phyloP scores from a whole-genome alignment of 2,888 invertebrate genomes.

The Dicyrtomina minuta region DNA sequence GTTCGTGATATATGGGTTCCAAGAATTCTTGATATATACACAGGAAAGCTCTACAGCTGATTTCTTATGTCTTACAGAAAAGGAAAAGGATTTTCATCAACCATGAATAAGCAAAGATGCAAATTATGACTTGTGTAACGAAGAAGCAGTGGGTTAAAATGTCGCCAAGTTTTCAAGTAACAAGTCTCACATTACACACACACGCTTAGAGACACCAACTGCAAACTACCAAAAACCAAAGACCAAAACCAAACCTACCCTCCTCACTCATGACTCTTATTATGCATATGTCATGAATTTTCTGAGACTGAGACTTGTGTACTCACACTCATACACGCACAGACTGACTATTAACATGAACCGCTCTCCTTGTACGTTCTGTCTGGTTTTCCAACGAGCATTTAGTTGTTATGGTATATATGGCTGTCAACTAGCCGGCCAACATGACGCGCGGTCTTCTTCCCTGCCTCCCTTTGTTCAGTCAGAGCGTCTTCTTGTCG shows the following conservation, averaged over 20 bases:
- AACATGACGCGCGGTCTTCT: not conserved
- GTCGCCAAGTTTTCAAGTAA: constrained; percentile 2
- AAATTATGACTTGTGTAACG: constrained; percentile 14
- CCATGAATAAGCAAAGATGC: not conserved
- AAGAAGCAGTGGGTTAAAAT: constrained; percentile 17
- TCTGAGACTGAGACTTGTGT: not conserved
- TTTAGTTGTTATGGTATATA: not conserved
- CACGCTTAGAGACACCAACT: not conserved
- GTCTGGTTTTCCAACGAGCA: not conserved
- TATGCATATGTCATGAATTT: no score
- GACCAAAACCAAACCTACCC: no score
- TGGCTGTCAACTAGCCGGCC: constrained; percentile 1
- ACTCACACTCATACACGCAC: not conserved
- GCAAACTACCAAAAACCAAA: no score
- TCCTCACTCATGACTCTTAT: no score
- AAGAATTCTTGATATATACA: no score
- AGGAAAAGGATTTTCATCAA: no score
- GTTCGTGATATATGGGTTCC: no score
- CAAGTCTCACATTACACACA: constrained; percentile 14
- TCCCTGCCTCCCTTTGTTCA: not conserved
- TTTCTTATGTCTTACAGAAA: no score
- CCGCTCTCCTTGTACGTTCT: no score
- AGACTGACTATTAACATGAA: no score
- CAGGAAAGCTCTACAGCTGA: no score
- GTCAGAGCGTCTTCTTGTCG: constrained; percentile 6